Evolutionary conservation across 1,140 invertebrate species (phyloP), one percentile per base, ranked within the genome.

Genomic region (Megalopta genalis): DNA sequence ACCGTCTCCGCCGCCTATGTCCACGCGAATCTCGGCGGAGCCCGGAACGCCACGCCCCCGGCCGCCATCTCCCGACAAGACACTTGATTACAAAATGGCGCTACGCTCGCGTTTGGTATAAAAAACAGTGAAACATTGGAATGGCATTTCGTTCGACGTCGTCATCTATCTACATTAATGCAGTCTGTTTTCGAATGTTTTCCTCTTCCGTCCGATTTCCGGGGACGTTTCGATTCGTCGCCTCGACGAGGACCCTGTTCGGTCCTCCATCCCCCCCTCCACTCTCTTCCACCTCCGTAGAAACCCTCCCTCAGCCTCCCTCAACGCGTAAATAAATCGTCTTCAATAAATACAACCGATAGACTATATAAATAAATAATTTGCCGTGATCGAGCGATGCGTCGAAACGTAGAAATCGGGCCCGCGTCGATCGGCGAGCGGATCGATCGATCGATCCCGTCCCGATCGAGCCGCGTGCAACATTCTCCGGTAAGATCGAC

Each of bases 311-410:
- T 83, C 81, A 90, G 77, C 78, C 42, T 46, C 42, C 82, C 80
- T 82, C 85, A 91, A 92, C 90, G 86, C 81, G 84, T 86, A 90
- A 91, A 90, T 91, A 91, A 92, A 92, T 90, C 76, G 85, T 89
- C 85, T 90, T 89, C 79, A 90, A 92, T 91, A 92, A 91, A 92
- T 92, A 91, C 87, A 92, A 91, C 86, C 88, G 83, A 92, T 92
- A 92, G 88, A 92, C 90, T 91, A 91, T 92, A 92, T 92, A 91
- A 90, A 90, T 91, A 90, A 92, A 91, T 92, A 92, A 86, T 85
- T 82, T 68, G 54, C 60, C 60, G 42, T 80, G 54, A 78, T 78
- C 57, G 64, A 82, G 37, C 49, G 37, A 32, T n/a, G n/a, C n/a
- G n/a, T 37, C 60, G 60, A 63, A 63, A 63, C 60, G 27, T 63